Conservation (phyloP, 2,888 invertebrate genomes). For the Ptycholaimellus sp. region DNA sequence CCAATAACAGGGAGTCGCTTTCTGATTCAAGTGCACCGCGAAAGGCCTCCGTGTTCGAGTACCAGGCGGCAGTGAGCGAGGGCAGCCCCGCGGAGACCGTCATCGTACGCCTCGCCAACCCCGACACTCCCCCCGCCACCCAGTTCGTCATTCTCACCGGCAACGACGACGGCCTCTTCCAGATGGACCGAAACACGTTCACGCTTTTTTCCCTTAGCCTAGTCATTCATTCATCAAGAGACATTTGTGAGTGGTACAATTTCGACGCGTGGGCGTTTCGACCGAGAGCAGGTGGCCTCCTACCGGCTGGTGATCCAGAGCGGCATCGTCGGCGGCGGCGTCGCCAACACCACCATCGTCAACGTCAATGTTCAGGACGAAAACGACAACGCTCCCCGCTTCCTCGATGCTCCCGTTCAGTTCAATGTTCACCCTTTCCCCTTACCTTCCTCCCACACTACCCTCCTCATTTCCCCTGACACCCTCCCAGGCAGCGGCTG, state of each 20-base stretch:
- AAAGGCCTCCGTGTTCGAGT: background rate
- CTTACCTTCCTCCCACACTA: no score
- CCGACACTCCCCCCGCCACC: background rate
- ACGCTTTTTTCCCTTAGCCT: background rate
- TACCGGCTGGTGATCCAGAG: conserved; percentile 73
- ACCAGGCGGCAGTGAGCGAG: conserved; percentile 3
- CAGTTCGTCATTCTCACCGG: conserved; percentile 18
- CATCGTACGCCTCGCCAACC: background rate
- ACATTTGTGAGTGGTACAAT: conserved; percentile 54
- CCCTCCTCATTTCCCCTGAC: no score
- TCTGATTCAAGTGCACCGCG: no score
- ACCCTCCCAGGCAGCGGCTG: no score
- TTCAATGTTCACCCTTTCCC: conserved; percentile 17
- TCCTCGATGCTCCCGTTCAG: conserved; percentile 40
- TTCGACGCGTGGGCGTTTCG: conserved; percentile 55
- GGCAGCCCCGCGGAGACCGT: conserved; percentile 1
- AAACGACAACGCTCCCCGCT: conserved; percentile 81
- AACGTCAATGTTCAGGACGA: conserved; percentile 77
- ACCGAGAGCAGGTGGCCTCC: conserved; percentile 54
- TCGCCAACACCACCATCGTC: conserved; percentile 34
- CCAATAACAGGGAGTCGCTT: no score
- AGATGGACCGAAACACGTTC: conserved; percentile 13
- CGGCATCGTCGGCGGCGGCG: conserved; percentile 13
- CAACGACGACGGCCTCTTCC: conserved; percentile 19
- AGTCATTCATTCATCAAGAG: conserved; percentile 1